A percentile compares a stretch with the other conserved stretches of the same genome.
Evolutionary conservation across 1,140 invertebrate species (phyloP).

Genomic region (Hirudo medicinalis): DNA sequence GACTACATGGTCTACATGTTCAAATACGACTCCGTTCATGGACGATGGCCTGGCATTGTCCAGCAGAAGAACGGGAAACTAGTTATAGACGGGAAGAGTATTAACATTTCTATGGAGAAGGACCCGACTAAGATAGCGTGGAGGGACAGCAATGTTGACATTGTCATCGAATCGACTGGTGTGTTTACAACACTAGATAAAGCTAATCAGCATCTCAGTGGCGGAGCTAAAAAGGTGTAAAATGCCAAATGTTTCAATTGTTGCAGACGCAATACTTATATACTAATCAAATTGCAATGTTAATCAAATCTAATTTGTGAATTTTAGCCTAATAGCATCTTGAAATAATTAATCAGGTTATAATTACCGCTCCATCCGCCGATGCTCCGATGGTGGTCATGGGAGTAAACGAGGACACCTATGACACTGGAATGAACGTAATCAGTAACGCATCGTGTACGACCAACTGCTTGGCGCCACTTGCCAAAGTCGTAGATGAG

Average conservation of each 20-base stretch:
- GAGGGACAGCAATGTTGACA: slow-evolving; percentile 71
- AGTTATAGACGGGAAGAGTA: slow-evolving; percentile 13
- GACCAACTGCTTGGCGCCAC: slow-evolving; percentile 92
- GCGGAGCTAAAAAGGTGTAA: slow-evolving; percentile 30
- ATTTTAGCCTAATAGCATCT: not conserved
- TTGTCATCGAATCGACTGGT: slow-evolving; percentile 92
- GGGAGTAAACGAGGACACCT: slow-evolving; percentile 79
- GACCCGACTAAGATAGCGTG: slow-evolving; percentile 77
- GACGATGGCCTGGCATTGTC: slow-evolving; percentile 68
- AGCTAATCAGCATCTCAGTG: slow-evolving; percentile 59
- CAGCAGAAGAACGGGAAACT: slow-evolving; percentile 12
- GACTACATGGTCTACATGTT: slow-evolving; percentile 98
- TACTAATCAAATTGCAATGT: not conserved
- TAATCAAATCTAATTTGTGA: not conserved
- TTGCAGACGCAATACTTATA: not conserved
- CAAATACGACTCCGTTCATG: slow-evolving; percentile 94
- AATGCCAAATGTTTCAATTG: not conserved
- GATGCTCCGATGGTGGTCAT: slow-evolving; percentile 95
- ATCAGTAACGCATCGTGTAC: slow-evolving; percentile 83
- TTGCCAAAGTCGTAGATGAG: slow-evolving; percentile 87
- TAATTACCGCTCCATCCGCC: slow-evolving; percentile 91
- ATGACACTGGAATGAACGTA: slow-evolving; percentile 50
- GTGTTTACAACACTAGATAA: slow-evolving; percentile 89
- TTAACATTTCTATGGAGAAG: slow-evolving; percentile 7
- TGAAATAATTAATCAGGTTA: slow-evolving; percentile 65